Evolutionary conservation across 2,113 vertebrate species (phyloP), one percentile per base, ranked within the genome.

Genomic region (Nipponia nippon): DNA sequence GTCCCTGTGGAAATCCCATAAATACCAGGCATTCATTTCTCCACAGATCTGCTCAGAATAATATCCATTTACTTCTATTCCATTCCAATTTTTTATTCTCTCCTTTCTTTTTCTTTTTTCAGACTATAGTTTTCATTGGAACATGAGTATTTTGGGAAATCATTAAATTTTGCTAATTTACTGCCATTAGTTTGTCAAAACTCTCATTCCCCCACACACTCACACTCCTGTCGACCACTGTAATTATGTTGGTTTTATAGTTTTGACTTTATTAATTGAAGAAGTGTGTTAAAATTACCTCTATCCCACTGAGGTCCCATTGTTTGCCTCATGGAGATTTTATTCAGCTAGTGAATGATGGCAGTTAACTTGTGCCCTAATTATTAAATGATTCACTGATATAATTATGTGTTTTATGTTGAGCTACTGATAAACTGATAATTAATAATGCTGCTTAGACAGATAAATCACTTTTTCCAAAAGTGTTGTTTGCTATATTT

Each of bases 381-480:
- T 96, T 95, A 79, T 90, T 89, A 91, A 87, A 96, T 89, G 62
- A 96, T 91, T 95, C 89, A 80, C 62, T 89, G 80, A 88, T 86
- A 96, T 90, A 94, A 93, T 96, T 91, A 90, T 69, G 67, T 83
- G 30, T 11, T 95, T 90, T 95, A 69, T 95, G 66, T 76, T 16
- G 25, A 88, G 61, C 44, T 85, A 80, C 90, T 66, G 87, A 93
- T 96, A 88, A 84, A 88, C 58, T 79, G 82, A 93, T 93, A 90
- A 93, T 95, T 94, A 90, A 92, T 91, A 93, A 83, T 49, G 46
- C 46, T 72, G 29, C 58, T 87, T 87, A 80, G 82, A 44, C 50
- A 92, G 88, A 96, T 56, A 95, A 93, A 93, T 80, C 58, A 73
- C 58, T 91, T 94, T 94, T 75, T 94, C 67, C 22, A 22, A 71